phyloP scores from a whole-genome alignment of 2,888 invertebrate species.

The Bombylius major region DNA sequence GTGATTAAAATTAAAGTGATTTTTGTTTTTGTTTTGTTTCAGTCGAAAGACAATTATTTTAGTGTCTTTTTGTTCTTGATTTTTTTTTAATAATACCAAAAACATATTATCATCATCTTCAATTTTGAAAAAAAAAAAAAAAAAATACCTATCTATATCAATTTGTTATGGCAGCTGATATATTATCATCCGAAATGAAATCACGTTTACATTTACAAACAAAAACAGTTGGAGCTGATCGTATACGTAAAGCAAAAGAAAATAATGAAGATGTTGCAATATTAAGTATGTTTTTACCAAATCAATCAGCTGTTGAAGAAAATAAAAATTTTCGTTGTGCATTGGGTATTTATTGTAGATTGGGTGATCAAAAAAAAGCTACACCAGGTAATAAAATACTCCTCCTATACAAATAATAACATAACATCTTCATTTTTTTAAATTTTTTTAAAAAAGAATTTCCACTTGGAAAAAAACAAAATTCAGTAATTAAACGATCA shows the following conservation, averaged over 20 bases:
- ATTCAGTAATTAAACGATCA: not conserved
- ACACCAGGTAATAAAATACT: constrained; percentile 52
- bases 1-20: too few relatives aligned
- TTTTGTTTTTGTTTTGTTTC: too few relatives aligned
- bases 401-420: not conserved
- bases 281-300: constrained; percentile 70
- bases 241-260: constrained; percentile 65
- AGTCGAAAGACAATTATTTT: too few relatives aligned
- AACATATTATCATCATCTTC: too few relatives aligned
- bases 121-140: too few relatives aligned
- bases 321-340: constrained; percentile 69
- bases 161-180: constrained; percentile 54
- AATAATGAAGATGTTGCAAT: constrained; percentile 81
- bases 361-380: constrained; percentile 65
- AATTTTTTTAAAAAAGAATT: not conserved
- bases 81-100: too few relatives aligned
- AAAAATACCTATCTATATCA: too few relatives aligned
- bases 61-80: too few relatives aligned
- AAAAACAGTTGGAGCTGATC: constrained; percentile 71
- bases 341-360: constrained; percentile 57
- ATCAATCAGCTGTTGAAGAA: constrained; percentile 46
- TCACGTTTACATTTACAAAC: constrained; percentile 57
- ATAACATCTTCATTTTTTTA: too few relatives aligned
- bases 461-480: not conserved
- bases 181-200: constrained; percentile 67